Evolutionary conservation across 2,888 invertebrate genomes (phyloP).

Genomic region (Cryptocephalus moraei): DNA sequence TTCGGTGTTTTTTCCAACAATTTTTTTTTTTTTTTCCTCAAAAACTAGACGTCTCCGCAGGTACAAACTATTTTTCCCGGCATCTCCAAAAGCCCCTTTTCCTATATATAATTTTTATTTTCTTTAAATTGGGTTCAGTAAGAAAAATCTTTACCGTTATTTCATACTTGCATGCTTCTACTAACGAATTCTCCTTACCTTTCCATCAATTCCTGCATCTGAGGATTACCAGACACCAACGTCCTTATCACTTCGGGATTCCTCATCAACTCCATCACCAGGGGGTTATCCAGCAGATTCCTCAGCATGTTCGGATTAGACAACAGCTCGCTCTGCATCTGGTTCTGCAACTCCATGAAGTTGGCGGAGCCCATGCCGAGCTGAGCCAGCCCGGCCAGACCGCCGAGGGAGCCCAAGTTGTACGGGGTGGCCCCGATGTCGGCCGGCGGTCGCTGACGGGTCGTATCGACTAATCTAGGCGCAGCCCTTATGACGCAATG

Average conservation of each 20-base stretch:
- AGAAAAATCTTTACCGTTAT: no score
- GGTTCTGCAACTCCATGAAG: conserved; percentile 70
- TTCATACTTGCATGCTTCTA: no score
- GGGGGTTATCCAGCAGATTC: conserved; percentile 87
- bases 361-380: conserved; percentile 60
- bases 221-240: conserved; percentile 88
- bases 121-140: no score
- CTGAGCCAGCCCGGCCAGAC: conserved; percentile 62
- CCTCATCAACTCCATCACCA: conserved; percentile 91
- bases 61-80: no score
- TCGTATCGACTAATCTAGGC: conserved; percentile 45
- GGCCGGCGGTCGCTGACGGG: conserved; percentile 29
- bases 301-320: conserved; percentile 85
- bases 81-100: no score
- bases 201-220: conserved; percentile 92
- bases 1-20: no score
- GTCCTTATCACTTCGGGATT: conserved; percentile 92
- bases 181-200: conserved; percentile 37
- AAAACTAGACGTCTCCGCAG: no score
- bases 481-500: conserved; percentile 87
- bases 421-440: conserved; percentile 28
- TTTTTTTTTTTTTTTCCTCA: no score
- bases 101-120: no score
- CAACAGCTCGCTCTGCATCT: conserved; percentile 84
- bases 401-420: conserved; percentile 45